These are phyloP conservation scores for Aphidius colemani DNA, from an alignment of 2,888 invertebrate species.

Conservation along the genomic window DNA sequence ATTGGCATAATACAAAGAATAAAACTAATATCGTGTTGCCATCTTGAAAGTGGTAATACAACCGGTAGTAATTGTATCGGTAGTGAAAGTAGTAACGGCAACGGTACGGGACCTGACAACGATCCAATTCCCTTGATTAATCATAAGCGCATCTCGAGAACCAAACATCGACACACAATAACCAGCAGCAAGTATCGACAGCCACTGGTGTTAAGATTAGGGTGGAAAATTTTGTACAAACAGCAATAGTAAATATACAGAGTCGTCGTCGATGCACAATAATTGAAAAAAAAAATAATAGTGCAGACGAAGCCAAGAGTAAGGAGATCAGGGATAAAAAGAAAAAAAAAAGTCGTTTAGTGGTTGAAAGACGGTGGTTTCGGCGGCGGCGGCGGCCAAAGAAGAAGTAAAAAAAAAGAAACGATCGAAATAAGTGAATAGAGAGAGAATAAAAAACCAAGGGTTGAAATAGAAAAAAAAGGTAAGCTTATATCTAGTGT, in stretches of 20 bases:
- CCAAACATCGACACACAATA: conserved; percentile 48
- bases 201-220: conserved; percentile 53
- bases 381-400: too few species aligned
- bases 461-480: too few species aligned
- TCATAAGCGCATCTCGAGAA: conserved; percentile 48
- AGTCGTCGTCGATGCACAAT: conserved; percentile 41
- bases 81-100: conserved; percentile 36
- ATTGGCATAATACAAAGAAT: conserved; percentile 42
- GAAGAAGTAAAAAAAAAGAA: too few species aligned
- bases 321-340: conserved; percentile 11
- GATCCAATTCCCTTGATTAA: conserved; percentile 45
- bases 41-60: conserved; percentile 40
- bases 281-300: conserved; percentile 31
- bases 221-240: conserved; percentile 53
- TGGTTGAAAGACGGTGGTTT: too few species aligned
- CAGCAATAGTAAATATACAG: conserved; percentile 49
- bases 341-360: conserved; percentile 8
- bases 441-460: too few species aligned
- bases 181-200: conserved; percentile 41
- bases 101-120: conserved; percentile 44
- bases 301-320: conserved; percentile 32
- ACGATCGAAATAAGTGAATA: too few species aligned
- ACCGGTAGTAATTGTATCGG: conserved; percentile 38
- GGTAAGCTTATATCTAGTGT: conserved; percentile 43
- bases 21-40: conserved; percentile 35